Percentiles rank a stretch among this genome's conserved stretches.
These are phyloP conservation scores for Eulacestoma nigropectus DNA, from an alignment of 2,113 vertebrate species.

Conservation along the genomic window DNA sequence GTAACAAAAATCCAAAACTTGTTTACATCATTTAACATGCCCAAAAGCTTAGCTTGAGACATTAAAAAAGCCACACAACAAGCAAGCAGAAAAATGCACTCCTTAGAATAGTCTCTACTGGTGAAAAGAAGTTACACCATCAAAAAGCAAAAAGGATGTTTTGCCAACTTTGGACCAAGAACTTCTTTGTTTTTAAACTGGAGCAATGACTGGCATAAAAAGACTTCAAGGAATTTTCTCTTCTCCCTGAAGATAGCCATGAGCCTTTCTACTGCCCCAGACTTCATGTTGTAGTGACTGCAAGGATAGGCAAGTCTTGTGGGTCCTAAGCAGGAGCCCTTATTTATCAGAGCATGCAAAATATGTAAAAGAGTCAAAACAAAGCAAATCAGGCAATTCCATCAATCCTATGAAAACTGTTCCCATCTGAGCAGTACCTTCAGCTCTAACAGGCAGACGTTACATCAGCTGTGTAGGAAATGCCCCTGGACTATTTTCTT, in stretches of 20 bases:
- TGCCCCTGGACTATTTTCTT: not conserved
- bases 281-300: fast-evolving
- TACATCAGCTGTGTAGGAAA: not conserved
- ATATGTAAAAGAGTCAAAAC: not conserved
- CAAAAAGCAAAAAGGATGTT: not conserved
- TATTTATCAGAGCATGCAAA: not conserved
- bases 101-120: not conserved
- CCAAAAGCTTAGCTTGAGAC: not conserved
- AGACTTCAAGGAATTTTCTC: not conserved
- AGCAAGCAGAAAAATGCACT: not conserved
- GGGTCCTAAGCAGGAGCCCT: not conserved
- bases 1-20: not conserved
- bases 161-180: not conserved
- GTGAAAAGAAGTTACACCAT: not conserved
- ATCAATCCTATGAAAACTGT: not conserved
- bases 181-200: not conserved
- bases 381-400: not conserved
- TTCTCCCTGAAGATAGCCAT: not conserved
- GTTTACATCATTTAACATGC: constrained; percentile 13
- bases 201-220: not conserved
- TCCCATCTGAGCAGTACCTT: not conserved
- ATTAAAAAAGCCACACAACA: not conserved
- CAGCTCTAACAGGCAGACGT: not conserved
- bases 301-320: not conserved
- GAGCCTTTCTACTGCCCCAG: not conserved